phyloP scores from a whole-genome alignment of 2,113 vertebrate species.

The Ochotona princeps region DNA sequence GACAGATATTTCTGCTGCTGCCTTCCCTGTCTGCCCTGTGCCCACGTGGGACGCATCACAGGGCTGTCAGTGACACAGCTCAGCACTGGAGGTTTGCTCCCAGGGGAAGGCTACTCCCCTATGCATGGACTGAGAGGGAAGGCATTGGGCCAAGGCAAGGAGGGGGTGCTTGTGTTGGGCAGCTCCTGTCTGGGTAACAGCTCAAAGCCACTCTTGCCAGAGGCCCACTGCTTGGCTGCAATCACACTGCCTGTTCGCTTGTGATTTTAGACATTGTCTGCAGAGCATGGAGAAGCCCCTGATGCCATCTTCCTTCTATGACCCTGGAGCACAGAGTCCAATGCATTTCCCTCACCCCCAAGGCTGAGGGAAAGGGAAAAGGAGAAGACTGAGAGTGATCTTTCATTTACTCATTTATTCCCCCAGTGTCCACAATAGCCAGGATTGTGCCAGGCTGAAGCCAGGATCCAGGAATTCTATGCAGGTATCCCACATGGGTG shows the following conservation, averaged over 20 bases:
- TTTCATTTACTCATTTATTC: too few relatives aligned
- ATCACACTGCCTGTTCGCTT: background rate
- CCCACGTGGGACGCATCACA: background rate
- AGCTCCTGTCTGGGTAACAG: background rate
- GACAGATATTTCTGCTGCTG: background rate
- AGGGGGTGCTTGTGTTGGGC: background rate
- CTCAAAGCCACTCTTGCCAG: background rate
- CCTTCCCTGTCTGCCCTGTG: background rate
- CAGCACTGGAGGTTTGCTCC: background rate
- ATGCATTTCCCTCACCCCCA: too few relatives aligned
- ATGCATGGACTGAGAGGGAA: background rate
- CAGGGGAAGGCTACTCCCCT: background rate
- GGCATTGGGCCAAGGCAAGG: background rate
- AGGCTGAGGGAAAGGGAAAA: too few relatives aligned
- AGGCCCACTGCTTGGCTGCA: background rate
- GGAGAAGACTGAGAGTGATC: too few relatives aligned
- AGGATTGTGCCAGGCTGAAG: too few relatives aligned
- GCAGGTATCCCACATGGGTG: too few relatives aligned
- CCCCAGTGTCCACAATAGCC: too few relatives aligned
- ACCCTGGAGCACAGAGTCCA: background rate
- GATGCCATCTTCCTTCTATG: background rate
- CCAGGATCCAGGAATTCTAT: too few relatives aligned
- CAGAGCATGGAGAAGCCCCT: background rate
- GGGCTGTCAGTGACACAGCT: background rate
- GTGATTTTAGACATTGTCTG: background rate